Evolutionary conservation across 2,888 invertebrate genomes (phyloP).

Genomic region (Zygogramma bicolorata): DNA sequence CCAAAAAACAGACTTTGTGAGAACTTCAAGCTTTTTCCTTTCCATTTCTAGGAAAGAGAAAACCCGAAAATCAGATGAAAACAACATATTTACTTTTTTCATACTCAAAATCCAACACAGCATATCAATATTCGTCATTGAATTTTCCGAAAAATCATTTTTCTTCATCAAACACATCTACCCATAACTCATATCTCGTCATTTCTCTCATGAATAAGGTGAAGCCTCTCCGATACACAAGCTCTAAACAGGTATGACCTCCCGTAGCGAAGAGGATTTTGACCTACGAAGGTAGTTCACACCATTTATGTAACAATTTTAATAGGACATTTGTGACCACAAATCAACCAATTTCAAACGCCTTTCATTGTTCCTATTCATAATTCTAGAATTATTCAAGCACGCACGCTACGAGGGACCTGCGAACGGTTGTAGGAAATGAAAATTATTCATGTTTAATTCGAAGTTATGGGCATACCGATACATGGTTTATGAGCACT

Average conservation of each 20-base stretch:
- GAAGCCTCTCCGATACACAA: constrained; percentile 35
- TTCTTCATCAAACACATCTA: neutral
- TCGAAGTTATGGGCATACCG: no score
- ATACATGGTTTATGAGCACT: no score
- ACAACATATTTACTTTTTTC: no score
- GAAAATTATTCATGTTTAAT: neutral
- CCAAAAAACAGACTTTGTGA: no score
- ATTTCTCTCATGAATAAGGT: constrained; percentile 23
- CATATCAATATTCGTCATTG: no score
- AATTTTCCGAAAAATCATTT: no score
- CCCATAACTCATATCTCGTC: neutral
- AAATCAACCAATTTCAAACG: constrained; percentile 2
- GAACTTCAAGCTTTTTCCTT: no score
- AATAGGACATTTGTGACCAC: neutral
- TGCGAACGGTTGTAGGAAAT: neutral
- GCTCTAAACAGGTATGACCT: constrained; percentile 48
- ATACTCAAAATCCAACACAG: no score
- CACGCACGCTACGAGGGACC: neutral
- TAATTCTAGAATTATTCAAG: neutral
- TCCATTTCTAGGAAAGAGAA: no score
- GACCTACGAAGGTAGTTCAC: constrained; percentile 46
- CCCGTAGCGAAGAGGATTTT: constrained; percentile 47
- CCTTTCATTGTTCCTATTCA: neutral
- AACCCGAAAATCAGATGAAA: no score
- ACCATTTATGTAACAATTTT: constrained; percentile 34